Evolutionary conservation across 2,888 invertebrate species (phyloP), one percentile per base, ranked within the genome.

Genomic region (Drosophila acutilabella): DNA sequence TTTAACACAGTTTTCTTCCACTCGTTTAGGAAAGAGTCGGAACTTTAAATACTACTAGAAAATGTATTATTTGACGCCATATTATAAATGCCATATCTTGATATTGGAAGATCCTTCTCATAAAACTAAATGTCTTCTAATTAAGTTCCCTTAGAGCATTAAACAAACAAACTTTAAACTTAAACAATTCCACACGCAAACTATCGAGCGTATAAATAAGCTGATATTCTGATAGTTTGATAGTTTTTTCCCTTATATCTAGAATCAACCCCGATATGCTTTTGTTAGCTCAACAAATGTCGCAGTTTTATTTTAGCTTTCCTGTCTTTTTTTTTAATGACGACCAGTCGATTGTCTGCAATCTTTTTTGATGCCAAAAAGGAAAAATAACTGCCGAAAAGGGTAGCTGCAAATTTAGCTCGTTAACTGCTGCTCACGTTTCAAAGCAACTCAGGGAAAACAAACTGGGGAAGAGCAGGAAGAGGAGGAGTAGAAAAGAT

Each of bases 401-500:
- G 83, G 81, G 88, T 81, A 68, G 71, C 75, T n/a, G 57, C 51
- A 65, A 40, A 59, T 70, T 61, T 66, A 56, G 52, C 82, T 82
- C 86, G 82, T 88, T 83, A 83, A 61, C 78, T 74, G 77, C 86
- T 50, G 86, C 80, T 82, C 85, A 81, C 81, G 85, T 87, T 81
- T 87, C 82, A 53, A 66, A 20, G 52, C 50, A 64, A 42, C 30
- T 8, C 8, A 18, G 16, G 23, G 26, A 14, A 36, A 20, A 13
- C 20, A 36, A 23, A 36, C 6, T 13, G 18, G 36, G 14, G 8
- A 40, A 23, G 36, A 20, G 10, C 8, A 33, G 16, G 10, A 45
- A 57, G 26, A 40, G 26, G 54, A 60, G 48, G 30, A 42, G 23
- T 14, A 26, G 45, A 18, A 33, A 47, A n/a, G 58, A 44, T 36